These are phyloP conservation scores for Cossypha heuglini DNA, from an alignment of 2,797 vertebrate species.

Conservation along the genomic window DNA sequence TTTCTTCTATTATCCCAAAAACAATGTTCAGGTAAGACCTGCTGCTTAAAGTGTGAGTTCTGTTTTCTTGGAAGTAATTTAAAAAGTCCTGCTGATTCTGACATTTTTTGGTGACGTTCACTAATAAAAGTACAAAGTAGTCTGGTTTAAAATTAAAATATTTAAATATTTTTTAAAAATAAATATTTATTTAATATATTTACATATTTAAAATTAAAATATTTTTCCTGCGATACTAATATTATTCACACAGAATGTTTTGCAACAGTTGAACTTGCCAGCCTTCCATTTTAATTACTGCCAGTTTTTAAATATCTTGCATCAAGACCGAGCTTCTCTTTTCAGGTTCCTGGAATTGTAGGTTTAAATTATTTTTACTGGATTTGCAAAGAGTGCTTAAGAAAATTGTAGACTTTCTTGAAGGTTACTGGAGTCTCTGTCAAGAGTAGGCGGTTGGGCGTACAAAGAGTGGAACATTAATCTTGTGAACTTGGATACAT, in stretches of 20 bases:
- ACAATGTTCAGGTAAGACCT: conserved; percentile 78
- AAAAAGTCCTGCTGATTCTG: neutral
- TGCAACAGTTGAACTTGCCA: neutral
- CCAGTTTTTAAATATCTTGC: neutral
- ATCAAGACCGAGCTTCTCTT: neutral
- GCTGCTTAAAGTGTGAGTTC: neutral
- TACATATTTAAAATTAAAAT: neutral
- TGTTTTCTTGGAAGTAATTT: neutral
- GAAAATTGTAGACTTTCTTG: neutral
- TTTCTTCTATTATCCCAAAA: conserved; percentile 85
- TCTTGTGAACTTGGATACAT: neutral
- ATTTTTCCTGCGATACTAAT: neutral
- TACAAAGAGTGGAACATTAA: neutral
- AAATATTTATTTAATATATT: no score
- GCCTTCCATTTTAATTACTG: neutral
- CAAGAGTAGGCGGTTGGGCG: neutral
- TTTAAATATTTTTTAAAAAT: no score
- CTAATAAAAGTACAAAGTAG: neutral
- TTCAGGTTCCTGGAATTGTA: neutral
- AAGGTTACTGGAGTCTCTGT: neutral
- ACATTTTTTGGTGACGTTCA: neutral
- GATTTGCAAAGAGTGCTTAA: neutral
- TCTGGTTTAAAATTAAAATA: neutral
- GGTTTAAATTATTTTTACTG: neutral
- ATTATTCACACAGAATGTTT: neutral